phyloP scores from a whole-genome alignment of 2,113 vertebrate species.

The Aythya baeri region DNA sequence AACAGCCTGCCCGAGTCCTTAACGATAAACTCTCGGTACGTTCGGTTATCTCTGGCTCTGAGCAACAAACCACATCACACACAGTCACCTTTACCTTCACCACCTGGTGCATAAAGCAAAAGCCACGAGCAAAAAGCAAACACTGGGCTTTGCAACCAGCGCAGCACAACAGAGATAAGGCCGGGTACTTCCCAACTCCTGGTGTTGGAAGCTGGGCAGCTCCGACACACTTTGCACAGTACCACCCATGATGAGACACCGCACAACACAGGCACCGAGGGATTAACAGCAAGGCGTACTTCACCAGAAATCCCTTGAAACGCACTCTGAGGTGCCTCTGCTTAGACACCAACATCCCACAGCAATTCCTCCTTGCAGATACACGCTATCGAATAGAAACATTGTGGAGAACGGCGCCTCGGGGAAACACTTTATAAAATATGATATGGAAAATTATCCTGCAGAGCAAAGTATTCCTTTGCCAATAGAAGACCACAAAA shows the following conservation, averaged over 20 bases:
- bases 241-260: not conserved
- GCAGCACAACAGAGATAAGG: not conserved
- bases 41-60: not conserved
- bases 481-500: slow-evolving; percentile 44
- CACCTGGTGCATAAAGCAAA: not conserved
- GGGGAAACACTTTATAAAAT: not conserved
- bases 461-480: not conserved
- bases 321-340: not conserved
- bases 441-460: slow-evolving; percentile 12
- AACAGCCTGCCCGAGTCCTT: not conserved
- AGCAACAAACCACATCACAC: not conserved
- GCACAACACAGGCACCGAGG: not conserved
- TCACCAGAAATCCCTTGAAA: slow-evolving; percentile 9
- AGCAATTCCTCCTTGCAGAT: not conserved
- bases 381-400: not conserved
- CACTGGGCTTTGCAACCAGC: not conserved
- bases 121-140: not conserved
- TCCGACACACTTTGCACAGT: accelerated
- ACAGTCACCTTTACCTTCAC: not conserved
- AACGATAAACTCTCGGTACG: not conserved
- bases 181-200: not conserved
- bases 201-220: not conserved
- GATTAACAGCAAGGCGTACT: not conserved
- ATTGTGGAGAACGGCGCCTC: not conserved
- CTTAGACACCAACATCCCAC: not conserved